Conservation (phyloP, 2,888 invertebrate genomes). For the Synergus gifuensis region DNA sequence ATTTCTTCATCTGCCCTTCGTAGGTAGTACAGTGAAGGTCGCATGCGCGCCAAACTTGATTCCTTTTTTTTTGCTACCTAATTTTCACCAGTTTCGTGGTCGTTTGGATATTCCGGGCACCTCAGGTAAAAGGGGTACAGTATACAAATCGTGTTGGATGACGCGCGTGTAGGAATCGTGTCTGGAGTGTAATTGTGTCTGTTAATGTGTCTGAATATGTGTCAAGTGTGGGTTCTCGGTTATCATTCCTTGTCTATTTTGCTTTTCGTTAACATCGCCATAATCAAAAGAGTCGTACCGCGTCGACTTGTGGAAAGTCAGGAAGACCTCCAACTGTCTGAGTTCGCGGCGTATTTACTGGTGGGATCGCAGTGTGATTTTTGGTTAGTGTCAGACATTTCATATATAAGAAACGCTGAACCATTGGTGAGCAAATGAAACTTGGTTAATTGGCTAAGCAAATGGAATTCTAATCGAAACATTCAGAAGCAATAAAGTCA, state of each 20-base stretch:
- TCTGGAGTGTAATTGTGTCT: conserved; percentile 28
- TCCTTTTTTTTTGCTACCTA: conserved; percentile 36
- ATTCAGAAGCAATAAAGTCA: not conserved
- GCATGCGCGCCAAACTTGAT: conserved; percentile 45
- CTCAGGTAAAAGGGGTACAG: conserved; percentile 39
- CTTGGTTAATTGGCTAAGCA: too few species aligned
- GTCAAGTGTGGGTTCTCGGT: conserved; percentile 48
- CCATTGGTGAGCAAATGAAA: not conserved
- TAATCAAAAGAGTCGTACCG: conserved; percentile 66
- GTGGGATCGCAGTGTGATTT: conserved; percentile 64
- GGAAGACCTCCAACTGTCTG: conserved; percentile 46
- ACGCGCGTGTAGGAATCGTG: conserved; percentile 42
- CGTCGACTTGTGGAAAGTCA: conserved; percentile 54
- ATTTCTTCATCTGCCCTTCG: conserved; percentile 57
- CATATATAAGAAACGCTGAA: not conserved
- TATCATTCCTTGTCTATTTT: conserved; percentile 50
- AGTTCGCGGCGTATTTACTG: conserved; percentile 55
- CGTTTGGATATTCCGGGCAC: conserved; percentile 27
- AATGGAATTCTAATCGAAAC: not conserved
- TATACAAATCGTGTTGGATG: conserved; percentile 47
- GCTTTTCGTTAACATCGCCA: conserved; percentile 65
- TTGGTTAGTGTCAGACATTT: conserved; percentile 40
- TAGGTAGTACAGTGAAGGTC: conserved; percentile 55
- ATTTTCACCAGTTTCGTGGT: conserved; percentile 41
- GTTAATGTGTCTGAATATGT: conserved; percentile 50